These are phyloP conservation scores for Drosophila murphyi DNA, from an alignment of 1,140 invertebrate species.

Conservation along the genomic window DNA sequence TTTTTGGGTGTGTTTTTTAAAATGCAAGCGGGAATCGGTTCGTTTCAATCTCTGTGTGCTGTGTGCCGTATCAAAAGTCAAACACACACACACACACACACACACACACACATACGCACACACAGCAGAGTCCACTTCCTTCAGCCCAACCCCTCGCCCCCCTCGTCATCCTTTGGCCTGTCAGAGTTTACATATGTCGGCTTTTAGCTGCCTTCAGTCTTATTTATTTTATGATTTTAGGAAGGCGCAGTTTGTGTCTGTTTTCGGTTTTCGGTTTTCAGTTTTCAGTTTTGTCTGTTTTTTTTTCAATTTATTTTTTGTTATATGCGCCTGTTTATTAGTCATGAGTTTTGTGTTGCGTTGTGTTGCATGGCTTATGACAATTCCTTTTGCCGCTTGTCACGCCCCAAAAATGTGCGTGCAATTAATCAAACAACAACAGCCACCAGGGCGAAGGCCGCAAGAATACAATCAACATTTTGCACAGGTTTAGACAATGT, in stretches of 20 bases:
- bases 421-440: conserved; percentile 56
- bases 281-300: neutral
- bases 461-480: neutral
- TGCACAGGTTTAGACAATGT: neutral
- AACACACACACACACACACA: conserved; percentile 46
- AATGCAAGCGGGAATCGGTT: conserved; percentile 37
- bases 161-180: conserved; percentile 22
- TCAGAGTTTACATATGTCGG: conserved; percentile 70
- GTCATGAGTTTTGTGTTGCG: conserved; percentile 44
- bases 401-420: conserved; percentile 55
- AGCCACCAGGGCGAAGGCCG: neutral
- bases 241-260: conserved; percentile 50
- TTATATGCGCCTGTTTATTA: conserved; percentile 47
- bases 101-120: conserved; percentile 28
- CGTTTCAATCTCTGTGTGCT: conserved; percentile 1
- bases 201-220: conserved; percentile 38
- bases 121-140: conserved; percentile 49
- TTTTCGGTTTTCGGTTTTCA: neutral
- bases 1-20: conserved; percentile 57
- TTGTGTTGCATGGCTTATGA: conserved; percentile 60
- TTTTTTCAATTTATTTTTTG: conserved; percentile 4
- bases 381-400: conserved; percentile 55
- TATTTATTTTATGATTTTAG: conserved; percentile 59
- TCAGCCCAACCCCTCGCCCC: neutral
- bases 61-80: conserved; percentile 46